These are phyloP conservation scores for Tholera decimalis DNA, from an alignment of 2,888 invertebrate genomes.

Conservation along the genomic window DNA sequence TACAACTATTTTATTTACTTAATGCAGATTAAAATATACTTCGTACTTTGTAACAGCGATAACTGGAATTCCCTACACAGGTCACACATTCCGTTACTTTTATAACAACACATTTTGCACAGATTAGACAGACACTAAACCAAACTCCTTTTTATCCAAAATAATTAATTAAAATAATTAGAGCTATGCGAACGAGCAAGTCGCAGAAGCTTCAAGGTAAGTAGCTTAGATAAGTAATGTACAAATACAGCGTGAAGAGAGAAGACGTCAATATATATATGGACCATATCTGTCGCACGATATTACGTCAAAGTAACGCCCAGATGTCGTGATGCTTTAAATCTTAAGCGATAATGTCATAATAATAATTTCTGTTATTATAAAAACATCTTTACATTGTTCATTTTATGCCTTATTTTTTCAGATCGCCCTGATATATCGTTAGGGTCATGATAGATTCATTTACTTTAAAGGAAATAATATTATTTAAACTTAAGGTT, in stretches of 20 bases:
- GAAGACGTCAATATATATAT: slow-evolving; percentile 89
- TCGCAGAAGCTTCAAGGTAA: slow-evolving; percentile 88
- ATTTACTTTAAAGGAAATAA: background rate
- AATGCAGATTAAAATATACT: slow-evolving; percentile 43
- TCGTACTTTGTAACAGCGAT: slow-evolving; percentile 86
- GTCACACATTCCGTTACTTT: slow-evolving; percentile 87
- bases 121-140: slow-evolving; percentile 38
- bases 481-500: slow-evolving; percentile 2
- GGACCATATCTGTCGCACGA: slow-evolving; percentile 87
- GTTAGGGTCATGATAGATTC: slow-evolving; percentile 43
- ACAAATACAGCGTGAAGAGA: slow-evolving; percentile 84
- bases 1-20: background rate
- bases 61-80: slow-evolving; percentile 88
- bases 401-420: slow-evolving; percentile 51
- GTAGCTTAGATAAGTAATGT: slow-evolving; percentile 89
- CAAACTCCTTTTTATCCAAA: slow-evolving; percentile 54
- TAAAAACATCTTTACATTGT: slow-evolving; percentile 72
- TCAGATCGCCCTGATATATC: slow-evolving; percentile 28
- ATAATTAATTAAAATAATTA: slow-evolving; percentile 72
- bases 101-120: slow-evolving; percentile 87
- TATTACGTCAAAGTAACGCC: slow-evolving; percentile 91
- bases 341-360: slow-evolving; percentile 84
- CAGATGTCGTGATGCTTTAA: slow-evolving; percentile 86
- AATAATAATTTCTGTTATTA: slow-evolving; percentile 79
- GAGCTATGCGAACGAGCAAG: slow-evolving; percentile 77